Base-by-base conservation (phyloP, 2,113 vertebrate species). In the Perca schrenkii region DNA sequence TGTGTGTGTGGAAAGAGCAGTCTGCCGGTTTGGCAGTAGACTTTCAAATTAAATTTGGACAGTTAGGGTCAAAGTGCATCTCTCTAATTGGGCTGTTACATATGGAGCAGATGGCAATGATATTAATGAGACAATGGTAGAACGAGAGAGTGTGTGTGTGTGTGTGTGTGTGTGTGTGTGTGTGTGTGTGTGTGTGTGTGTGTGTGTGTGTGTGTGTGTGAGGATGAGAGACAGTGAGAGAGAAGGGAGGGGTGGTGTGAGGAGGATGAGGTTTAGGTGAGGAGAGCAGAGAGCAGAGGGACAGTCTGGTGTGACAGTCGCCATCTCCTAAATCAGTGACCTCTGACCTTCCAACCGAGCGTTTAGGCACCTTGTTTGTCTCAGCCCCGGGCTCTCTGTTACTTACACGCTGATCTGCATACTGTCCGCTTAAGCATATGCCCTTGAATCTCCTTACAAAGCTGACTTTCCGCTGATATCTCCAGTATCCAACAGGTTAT, bases 21-120 rank as follows among this genome's bases (percentile, higher is more conserved):
- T 11, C 46, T 47, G 7, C 3, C 1, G 46, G 68, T 73, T 66
- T 10, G 25, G 74, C 69, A 62, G 60, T 22, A 80, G 79, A 79
- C 56, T 71, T 82, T 85, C 74, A 88, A 87, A 85, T 89, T 64
- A 83, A 85, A 93, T 91, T 54, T 89, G 77, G 89, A 93, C 89
- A 94, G 90, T 85, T 91, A 75, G 86, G 88, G 92, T 90, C 92
- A 94, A 87, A 94, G 93, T 79, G 87, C 82, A 77, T 56, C 68
- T 75, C 85, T 86, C 86, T 95, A 92, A 95, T 94, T 93, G 92
- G 91, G 74, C 88, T 74, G 70, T 75, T 90, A 78, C 88, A 89
- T 88, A 84, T 91, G 82, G 85, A 91, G 76, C 91, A 93, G 91
- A 93, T 93, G 93, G 92, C 64, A 43, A 76, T 31, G 80, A 78